A percentile compares a stretch with the other conserved stretches of the same genome.
These are phyloP conservation scores for Heliconius melpomene DNA, from an alignment of 1,140 invertebrate species.

Conservation along the genomic window DNA sequence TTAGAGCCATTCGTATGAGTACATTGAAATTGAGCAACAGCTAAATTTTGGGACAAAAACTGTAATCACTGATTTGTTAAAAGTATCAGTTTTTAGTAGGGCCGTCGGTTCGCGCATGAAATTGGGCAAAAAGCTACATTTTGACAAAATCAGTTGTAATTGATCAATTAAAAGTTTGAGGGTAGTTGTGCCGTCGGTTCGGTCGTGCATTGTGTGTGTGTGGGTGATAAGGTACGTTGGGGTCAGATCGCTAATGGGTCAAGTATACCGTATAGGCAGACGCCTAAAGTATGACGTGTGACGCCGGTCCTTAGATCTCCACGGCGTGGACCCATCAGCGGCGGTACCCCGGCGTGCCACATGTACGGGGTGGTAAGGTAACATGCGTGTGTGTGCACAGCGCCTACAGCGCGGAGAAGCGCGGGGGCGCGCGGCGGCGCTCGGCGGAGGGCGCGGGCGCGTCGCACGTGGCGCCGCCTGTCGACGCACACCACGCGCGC, in stretches of 20 bases:
- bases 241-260: too few relatives aligned
- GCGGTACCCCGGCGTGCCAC: too few relatives aligned
- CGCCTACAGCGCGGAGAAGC: slow-evolving; percentile 70
- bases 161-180: background rate
- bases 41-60: background rate
- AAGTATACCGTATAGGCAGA: too few relatives aligned
- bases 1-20: background rate
- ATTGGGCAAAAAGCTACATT: background rate
- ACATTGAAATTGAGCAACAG: background rate
- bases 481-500: slow-evolving; percentile 78
- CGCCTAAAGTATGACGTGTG: too few relatives aligned
- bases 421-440: slow-evolving; percentile 43
- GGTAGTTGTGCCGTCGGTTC: slow-evolving; percentile 7
- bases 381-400: slow-evolving; percentile 42
- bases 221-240: too few relatives aligned
- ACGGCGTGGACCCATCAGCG: too few relatives aligned
- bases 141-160: background rate
- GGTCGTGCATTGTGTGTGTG: background rate
- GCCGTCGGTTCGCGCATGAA: slow-evolving; percentile 16
- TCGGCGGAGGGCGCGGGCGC: slow-evolving; percentile 45
- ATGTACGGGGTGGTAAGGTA: too few relatives aligned
- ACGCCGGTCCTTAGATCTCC: too few relatives aligned
- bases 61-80: background rate
- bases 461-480: slow-evolving; percentile 65
- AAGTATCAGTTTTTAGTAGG: background rate